Base-by-base conservation (phyloP, 35 echinoderm and acorn worm genomes). In the Strongylocentrotus purpuratus region DNA sequence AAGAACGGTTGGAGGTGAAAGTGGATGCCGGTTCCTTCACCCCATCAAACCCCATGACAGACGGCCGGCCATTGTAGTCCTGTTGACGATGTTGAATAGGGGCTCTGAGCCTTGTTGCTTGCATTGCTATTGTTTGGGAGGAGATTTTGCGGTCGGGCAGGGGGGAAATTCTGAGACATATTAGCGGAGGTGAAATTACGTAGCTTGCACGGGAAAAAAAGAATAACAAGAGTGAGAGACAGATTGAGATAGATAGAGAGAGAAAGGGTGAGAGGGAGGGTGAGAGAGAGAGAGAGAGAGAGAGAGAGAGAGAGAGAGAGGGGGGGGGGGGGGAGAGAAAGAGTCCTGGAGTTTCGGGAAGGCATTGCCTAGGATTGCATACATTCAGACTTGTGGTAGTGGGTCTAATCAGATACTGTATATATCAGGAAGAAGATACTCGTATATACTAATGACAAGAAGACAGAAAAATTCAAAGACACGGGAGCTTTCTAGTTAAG, bases 11-110 rank as follows among this genome's bases (percentile, higher is more conserved):
- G 65, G 65, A 78, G 65, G 65, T 78, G 65, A 78, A 78, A 78
- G 65, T 78, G 65, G 28, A 78, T 22, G 22, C 7, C 20, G 65
- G 65, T 78, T 78, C 65, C 65, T 78, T 78, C 65, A 78, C 65
- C 65, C 65, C 65, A 28, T 78, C 65, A 78, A 78, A 78, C 65
- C 65, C 65, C 65, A n/a, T 78, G 65, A 78, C 65, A 78, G 65
- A 78, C 65, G 65, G 65, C 65, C 18, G n/a, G 65, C 65, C 65
- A 78, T 78, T 78, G 65, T 78, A 4, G 20, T 78, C 65, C 7
- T 78, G 65, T 78, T 78, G 65, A 78, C 65, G 20, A 78, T 78
- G 15, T 78, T 78, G 65, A n/a, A 78, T 78, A 78, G 65, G 61
- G 61, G 65, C 8, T 78, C 65, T 78, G 65, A 4, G 65, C 65